Evolutionary conservation across 2,888 invertebrate species (phyloP), one percentile per base, ranked within the genome.

Genomic region (Margaritifera margaritifera): DNA sequence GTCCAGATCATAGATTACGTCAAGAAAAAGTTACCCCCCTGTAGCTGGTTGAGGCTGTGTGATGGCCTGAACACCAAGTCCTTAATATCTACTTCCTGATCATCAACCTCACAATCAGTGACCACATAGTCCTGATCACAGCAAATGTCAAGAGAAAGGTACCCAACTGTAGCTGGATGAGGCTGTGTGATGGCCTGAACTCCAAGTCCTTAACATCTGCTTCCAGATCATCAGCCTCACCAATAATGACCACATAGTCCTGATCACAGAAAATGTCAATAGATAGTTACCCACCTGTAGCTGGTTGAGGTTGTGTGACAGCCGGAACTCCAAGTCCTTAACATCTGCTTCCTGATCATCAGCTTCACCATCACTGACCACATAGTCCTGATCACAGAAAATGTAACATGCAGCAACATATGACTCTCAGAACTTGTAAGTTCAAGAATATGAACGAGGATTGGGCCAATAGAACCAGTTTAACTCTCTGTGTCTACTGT

Each of bases 21-120:
- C n/a, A n/a, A n/a, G n/a, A n/a, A 89, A 92, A 2, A 42, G 11
- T 42, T 42, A 57, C 22, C 74, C 85, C 93, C 93, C 86, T 94
- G 93, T 58, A 89, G 71, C 66, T 85, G 77, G 62, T 83, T 81
- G 50, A 89, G 92, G 89, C 96, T 94, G 86, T 96, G 94, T 55
- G 93, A 93, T 90, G 97, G 92, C 27, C 95, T 92, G 88, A 97
- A 97, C 89, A 97, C 96, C 6, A 97, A 93, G 86, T 97, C 96
- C 65, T 95, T 92, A 80, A 96, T 94, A 19, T 93, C 93, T 54
- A 93, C 88, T 80, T 93, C 93, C 87, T 93, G 94, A 3, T 92
- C 92, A 85, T 94, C 93, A 0, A 93, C 90, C 58, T 87, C 88
- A n/a, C 87, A 84, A 75, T 88, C 88, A 90, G 87, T 79, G 58